phyloP scores from a whole-genome alignment of 2,888 invertebrate genomes.

The Eutolmus rufibarbis region DNA sequence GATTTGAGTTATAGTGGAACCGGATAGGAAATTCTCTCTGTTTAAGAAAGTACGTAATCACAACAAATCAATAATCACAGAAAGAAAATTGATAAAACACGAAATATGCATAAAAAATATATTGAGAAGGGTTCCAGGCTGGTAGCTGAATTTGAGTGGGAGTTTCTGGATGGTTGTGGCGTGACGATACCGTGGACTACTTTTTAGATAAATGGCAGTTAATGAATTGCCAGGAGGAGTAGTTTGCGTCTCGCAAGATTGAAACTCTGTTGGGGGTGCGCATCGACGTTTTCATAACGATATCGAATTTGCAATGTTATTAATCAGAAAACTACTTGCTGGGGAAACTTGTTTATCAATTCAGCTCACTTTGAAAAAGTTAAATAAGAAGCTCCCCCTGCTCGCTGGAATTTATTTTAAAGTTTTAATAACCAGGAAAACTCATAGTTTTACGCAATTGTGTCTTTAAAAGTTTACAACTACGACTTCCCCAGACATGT shows the following conservation, averaged over 20 bases:
- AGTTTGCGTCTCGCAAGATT: not conserved
- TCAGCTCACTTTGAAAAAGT: not conserved
- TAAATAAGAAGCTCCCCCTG: not conserved
- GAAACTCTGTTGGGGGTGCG: not conserved
- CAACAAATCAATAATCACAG: slow-evolving; percentile 27
- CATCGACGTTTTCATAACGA: not conserved
- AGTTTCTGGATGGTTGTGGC: not conserved
- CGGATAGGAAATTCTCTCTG: slow-evolving; percentile 9
- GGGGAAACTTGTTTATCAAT: not conserved
- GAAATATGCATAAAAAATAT: slow-evolving; percentile 19
- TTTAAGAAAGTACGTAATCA: slow-evolving; percentile 27
- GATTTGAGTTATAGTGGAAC: not conserved
- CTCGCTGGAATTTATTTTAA: not conserved
- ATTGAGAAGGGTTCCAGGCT: not conserved
- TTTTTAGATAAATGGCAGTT: not conserved
- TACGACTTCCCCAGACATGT: not conserved
- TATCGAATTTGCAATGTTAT: not conserved
- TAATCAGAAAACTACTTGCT: not conserved
- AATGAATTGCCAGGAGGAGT: not conserved
- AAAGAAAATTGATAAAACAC: slow-evolving; percentile 38
- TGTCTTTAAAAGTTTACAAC: not conserved
- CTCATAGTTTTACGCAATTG: not conserved
- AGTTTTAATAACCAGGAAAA: not conserved
- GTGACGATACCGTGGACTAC: not conserved
- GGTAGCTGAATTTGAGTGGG: not conserved